Base-by-base conservation (phyloP, 2,113 vertebrate genomes). In the Carettochelys insculpta region DNA sequence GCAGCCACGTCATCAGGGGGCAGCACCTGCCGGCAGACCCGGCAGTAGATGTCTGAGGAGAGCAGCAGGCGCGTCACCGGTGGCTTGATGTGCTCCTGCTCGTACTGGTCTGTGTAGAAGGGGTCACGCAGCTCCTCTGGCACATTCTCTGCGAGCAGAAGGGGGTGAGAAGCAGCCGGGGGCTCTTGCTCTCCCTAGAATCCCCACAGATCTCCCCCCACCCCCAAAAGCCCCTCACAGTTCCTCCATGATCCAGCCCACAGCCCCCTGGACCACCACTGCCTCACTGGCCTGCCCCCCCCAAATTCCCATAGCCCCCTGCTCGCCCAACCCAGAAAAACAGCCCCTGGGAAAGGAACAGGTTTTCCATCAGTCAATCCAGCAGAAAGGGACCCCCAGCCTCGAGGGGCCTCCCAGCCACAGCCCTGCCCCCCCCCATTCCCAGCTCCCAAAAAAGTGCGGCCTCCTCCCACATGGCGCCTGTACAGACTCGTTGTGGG, bases 31-130 rank as follows among this genome's bases (percentile, higher is more conserved):
- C 97, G 96, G 95, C 98, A 99, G 86, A 98, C 98, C 89, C 98
- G 98, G 96, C 98, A 98, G 97, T 99, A 99, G 84, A 99, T 97
- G 92, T 99, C 99, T 0, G 98, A 98, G 3, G 99, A 99, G 51
- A 98, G 98, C 58, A 99, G 97, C 73, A 99, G 97, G 80, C 98
- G 97, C 0, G 98, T 98, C 94, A 99, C 98, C 0, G 99, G 98
- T 1, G 99, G 99, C 96, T 99, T 99, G 87, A 99, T 97, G 86
- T 99, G 99, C 94, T 99, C 99, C 97, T 99, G 99, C 65, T 99
- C 98, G 45, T 99, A 99, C 96, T 99, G 99, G 96, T 99, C 99
- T 1, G 98, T 98, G 96, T 99, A 99, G 97, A 99, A 99, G 27
- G 98, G 99, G 76, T 99, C 98, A 87, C 98, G 98, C 90, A 99